A percentile compares a stretch with the other conserved stretches of the same genome.
Evolutionary conservation across 2,113 vertebrate genomes (phyloP).

Genomic region (Indicator indicator): DNA sequence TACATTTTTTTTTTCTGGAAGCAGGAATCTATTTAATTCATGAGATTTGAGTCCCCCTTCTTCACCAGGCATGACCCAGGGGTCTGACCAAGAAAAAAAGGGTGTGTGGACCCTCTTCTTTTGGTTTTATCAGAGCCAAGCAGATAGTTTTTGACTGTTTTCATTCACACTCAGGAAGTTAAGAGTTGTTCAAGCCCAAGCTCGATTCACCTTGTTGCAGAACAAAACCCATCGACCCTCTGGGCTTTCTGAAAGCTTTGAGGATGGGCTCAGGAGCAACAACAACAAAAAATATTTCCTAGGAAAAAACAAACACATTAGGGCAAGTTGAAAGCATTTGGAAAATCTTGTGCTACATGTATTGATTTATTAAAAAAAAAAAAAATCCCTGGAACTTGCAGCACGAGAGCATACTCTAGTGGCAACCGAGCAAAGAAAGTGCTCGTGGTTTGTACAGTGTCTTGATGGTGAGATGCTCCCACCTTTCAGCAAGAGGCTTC

Average conservation of each 20-base stretch:
- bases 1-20: constrained; percentile 52
- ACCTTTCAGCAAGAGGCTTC: constrained; percentile 7
- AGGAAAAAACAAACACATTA: background rate
- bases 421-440: constrained; percentile 60
- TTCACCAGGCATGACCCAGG: background rate
- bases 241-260: background rate
- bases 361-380: background rate
- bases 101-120: background rate
- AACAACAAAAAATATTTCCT: background rate
- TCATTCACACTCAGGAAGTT: background rate
- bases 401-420: constrained; percentile 80
- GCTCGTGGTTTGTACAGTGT: background rate
- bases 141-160: background rate
- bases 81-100: background rate
- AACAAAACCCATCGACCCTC: fast-evolving
- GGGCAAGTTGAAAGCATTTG: background rate
- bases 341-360: background rate
- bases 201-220: background rate
- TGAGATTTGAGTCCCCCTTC: constrained; percentile 6
- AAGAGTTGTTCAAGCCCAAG: background rate
- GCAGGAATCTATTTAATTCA: constrained; percentile 18
- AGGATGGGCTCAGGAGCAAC: background rate
- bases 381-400: constrained; percentile 24
- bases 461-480: background rate
- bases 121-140: background rate